phyloP scores from a whole-genome alignment of 2,113 vertebrate species.

The Opisthocomus hoazin region DNA sequence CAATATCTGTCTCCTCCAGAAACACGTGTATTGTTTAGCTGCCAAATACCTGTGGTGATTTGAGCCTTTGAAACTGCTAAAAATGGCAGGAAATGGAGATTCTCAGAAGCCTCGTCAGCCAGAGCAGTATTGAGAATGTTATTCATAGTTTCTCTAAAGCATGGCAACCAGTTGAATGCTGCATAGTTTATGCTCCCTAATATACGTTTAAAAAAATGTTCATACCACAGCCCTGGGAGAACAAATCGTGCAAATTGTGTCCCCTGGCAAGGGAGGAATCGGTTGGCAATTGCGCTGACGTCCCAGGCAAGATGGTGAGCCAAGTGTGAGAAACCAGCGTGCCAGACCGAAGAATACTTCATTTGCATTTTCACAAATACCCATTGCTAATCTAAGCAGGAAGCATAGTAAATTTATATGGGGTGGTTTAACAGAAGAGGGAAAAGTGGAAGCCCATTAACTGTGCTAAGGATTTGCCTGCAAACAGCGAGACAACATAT shows the following conservation, averaged over 20 bases:
- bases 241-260: not conserved
- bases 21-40: not conserved
- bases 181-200: not conserved
- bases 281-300: not conserved
- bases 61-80: not conserved
- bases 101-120: not conserved
- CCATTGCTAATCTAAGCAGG: conserved; percentile 34
- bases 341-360: not conserved
- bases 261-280: conserved; percentile 26
- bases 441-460: not conserved
- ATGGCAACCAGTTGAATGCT: not conserved
- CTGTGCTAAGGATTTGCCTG: not conserved
- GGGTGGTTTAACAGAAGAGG: not conserved
- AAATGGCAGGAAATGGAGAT: not conserved
- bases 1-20: not conserved
- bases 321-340: not conserved
- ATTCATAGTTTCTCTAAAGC: not conserved
- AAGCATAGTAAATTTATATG: not conserved
- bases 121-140: not conserved
- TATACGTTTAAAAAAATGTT: not conserved
- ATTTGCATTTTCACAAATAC: conserved; percentile 58
- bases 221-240: not conserved
- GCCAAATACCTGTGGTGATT: not conserved
- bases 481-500: not conserved
- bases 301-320: conserved; percentile 18